These are phyloP conservation scores for Alcedo quadribrachys DNA, from an alignment of 2,797 vertebrate genomes.

Conservation along the genomic window DNA sequence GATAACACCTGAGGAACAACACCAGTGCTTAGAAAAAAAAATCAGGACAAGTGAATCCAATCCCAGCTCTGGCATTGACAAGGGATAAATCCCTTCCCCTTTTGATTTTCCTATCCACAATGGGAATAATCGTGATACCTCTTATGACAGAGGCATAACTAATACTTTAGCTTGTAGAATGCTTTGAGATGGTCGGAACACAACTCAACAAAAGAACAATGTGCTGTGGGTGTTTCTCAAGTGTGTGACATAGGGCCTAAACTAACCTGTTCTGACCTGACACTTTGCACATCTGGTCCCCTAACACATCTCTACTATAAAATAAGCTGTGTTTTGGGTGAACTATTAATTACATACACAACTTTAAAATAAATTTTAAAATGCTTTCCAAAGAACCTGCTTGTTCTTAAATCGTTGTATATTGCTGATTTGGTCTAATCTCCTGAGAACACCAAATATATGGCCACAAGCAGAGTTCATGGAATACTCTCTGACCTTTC, in stretches of 20 bases:
- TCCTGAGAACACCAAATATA: neutral
- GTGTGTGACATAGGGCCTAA: neutral
- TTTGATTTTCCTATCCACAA: neutral
- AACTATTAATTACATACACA: neutral
- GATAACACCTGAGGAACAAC: neutral
- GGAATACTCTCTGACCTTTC: neutral
- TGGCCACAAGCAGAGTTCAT: neutral
- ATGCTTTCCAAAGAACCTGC: neutral
- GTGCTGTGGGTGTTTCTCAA: neutral
- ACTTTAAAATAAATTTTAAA: neutral
- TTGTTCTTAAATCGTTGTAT: neutral
- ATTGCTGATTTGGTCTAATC: neutral
- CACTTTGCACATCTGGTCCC: neutral
- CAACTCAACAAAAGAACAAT: neutral
- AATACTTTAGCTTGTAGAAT: neutral
- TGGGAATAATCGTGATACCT: neutral
- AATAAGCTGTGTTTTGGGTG: neutral
- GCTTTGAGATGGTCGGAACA: neutral
- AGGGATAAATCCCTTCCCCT: neutral
- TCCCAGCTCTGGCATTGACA: neutral
- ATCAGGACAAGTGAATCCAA: neutral
- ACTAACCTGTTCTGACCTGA: neutral
- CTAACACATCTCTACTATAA: neutral
- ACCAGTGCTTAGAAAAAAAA: neutral
- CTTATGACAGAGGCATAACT: neutral